Percentiles rank a stretch among this genome's conserved stretches.
Evolutionary conservation across 2,888 invertebrate genomes (phyloP).

Genomic region (Metallyticus violacea): DNA sequence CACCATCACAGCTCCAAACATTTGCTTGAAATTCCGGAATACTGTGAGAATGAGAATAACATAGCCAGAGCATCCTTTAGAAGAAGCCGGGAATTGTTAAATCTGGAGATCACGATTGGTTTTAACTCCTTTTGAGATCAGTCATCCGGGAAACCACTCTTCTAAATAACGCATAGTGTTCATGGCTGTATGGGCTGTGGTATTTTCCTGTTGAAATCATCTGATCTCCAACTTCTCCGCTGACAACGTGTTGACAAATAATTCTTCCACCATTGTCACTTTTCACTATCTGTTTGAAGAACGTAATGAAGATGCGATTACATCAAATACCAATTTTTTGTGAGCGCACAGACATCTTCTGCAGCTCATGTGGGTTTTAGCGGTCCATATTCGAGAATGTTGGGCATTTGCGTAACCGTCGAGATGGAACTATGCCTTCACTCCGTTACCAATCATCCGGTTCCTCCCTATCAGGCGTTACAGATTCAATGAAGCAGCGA

Average conservation of each 20-base stretch:
- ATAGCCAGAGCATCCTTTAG: neutral
- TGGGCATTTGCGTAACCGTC: too few relatives aligned
- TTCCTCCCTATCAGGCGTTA: too few relatives aligned
- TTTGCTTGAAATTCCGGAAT: neutral
- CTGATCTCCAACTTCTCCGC: neutral
- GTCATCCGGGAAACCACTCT: neutral
- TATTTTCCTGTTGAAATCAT: neutral
- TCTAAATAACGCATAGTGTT: neutral
- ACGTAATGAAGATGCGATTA: too few relatives aligned
- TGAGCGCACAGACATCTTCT: too few relatives aligned
- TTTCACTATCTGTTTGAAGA: neutral
- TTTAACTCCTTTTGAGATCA: neutral
- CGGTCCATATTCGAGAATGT: too few relatives aligned
- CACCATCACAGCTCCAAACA: neutral
- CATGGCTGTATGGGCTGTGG: neutral
- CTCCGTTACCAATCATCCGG: too few relatives aligned
- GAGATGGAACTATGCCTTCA: too few relatives aligned
- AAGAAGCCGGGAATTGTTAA: neutral
- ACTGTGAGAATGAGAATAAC: neutral
- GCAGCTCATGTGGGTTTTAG: too few relatives aligned
- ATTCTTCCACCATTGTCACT: neutral
- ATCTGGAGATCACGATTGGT: neutral
- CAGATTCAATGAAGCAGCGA: too few relatives aligned
- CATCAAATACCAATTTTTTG: too few relatives aligned
- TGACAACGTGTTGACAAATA: neutral